Evolutionary conservation across 2,888 invertebrate genomes (phyloP), one percentile per base, ranked within the genome.

Genomic region (Scaptodrosophila latifasciaeformis): DNA sequence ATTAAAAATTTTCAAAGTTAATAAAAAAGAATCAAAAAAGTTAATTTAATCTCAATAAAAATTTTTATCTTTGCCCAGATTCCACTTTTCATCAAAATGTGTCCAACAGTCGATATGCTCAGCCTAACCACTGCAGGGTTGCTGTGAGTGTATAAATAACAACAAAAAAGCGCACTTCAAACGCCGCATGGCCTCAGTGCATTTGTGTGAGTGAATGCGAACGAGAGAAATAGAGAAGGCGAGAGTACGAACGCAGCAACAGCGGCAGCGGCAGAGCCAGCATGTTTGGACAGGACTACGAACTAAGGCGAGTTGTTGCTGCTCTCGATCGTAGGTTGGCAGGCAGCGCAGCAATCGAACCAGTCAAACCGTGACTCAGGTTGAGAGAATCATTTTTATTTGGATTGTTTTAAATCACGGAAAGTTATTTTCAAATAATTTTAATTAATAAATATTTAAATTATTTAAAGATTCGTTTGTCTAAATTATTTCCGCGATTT

Each of bases 161-260:
- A 67, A 70, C 49, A n/a, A n/a, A 49, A 59, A 67, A 74, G 50
- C 66, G 59, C 70, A 65, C 60, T 74, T 75, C 79, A 64, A 78
- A 75, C 67, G 63, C 62, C 71, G 57, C 60, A 62, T 54, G 54
- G 19, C 40, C 49, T 50, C 60, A 40, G 13, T 21, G 30, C 49
- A 43, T 49, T 12, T 47, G 31, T 57, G 47, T 60, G 35, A 56
- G 53, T 35, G 34, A 12, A 24, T 3, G 24, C 24, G 24, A n/a
- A n/a, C n/a, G n/a, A n/a, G n/a, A n/a, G n/a, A n/a, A n/a, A n/a
- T n/a, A n/a, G n/a, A n/a, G n/a, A n/a, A n/a, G n/a, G n/a, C n/a
- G n/a, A n/a, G n/a, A n/a, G 15, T 6, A 12, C n/a, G 6, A 12
- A n/a, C 6, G 3, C 13, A 18, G 2, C 19, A 48, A 48, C 59